phyloP scores from a whole-genome alignment of 2,113 vertebrate species.

The Ploceus nigricollis region DNA sequence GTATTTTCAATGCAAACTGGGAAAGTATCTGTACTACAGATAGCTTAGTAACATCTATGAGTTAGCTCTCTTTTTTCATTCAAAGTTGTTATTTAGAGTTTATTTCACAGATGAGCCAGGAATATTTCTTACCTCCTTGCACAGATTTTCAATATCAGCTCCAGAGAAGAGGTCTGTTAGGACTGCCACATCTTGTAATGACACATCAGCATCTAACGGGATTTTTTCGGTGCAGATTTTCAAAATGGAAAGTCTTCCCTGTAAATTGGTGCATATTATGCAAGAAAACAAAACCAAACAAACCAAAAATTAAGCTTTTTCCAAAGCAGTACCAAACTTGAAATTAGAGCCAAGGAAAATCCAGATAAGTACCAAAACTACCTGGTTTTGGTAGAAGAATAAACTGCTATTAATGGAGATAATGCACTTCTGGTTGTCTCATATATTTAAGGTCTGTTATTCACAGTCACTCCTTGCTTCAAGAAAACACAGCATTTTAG shows the following conservation, averaged over 20 bases:
- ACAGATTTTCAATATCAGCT: conserved; percentile 91
- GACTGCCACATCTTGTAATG: conserved; percentile 77
- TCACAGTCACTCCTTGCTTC: background rate
- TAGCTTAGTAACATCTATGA: background rate
- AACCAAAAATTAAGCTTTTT: background rate
- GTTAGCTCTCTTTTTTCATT: background rate
- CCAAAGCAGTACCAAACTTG: background rate
- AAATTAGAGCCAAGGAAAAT: background rate
- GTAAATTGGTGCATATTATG: background rate
- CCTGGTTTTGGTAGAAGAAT: background rate
- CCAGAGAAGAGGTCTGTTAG: conserved; percentile 85
- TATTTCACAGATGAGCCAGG: background rate
- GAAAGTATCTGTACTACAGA: background rate
- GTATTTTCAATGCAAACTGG: background rate
- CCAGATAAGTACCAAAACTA: background rate
- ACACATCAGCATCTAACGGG: conserved; percentile 79
- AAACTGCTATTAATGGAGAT: background rate
- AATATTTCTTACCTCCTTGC: conserved; percentile 85
- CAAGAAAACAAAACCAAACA: background rate
- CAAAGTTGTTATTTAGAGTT: background rate
- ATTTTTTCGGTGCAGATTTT: conserved; percentile 79
- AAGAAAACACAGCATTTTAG: background rate
- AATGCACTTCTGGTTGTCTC: background rate
- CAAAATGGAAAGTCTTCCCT: conserved; percentile 87
- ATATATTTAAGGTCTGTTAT: background rate